Conservation (phyloP, 2,888 invertebrate species). For the Branchellion lobata region DNA sequence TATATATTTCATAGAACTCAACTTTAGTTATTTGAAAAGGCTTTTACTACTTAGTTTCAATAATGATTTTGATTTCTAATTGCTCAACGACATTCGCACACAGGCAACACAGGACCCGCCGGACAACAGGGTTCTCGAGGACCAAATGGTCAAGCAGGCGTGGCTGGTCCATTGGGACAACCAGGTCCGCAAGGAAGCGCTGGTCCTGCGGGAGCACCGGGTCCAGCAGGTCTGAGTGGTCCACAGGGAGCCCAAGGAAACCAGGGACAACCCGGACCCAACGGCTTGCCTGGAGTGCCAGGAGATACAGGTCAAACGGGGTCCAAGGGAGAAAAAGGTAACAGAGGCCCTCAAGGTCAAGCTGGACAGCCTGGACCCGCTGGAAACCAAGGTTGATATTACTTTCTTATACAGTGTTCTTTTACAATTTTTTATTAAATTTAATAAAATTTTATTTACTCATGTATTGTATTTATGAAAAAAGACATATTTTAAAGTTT, state of each 20-base stretch:
- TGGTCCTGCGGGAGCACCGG: conserved; percentile 42
- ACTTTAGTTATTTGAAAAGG: too few relatives aligned
- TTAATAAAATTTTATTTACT: too few relatives aligned
- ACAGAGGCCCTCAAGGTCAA: conserved; percentile 46
- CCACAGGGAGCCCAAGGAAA: conserved; percentile 39
- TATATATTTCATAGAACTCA: not conserved
- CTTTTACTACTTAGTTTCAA: too few relatives aligned
- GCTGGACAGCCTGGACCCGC: conserved; percentile 46
- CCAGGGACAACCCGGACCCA: conserved; percentile 47
- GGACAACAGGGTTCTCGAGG: conserved; percentile 44
- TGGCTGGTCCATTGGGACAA: conserved; percentile 44
- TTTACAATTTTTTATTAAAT: too few relatives aligned
- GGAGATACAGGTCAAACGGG: conserved; percentile 55
- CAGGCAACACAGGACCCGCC: conserved; percentile 42
- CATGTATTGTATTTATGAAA: too few relatives aligned
- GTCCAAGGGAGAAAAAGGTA: conserved; percentile 42
- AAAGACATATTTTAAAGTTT: too few relatives aligned
- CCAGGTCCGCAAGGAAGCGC: conserved; percentile 44
- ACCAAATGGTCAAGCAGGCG: conserved; percentile 39
- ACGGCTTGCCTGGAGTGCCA: conserved; percentile 51
- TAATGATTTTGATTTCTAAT: too few relatives aligned
- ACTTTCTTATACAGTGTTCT: too few relatives aligned
- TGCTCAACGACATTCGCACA: too few relatives aligned
- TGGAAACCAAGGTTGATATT: conserved; percentile 39
- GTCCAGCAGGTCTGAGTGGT: conserved; percentile 35